Evolutionary conservation across 2,888 invertebrate species (phyloP), one percentile per base, ranked within the genome.

Genomic region (Achlya flavicornis): DNA sequence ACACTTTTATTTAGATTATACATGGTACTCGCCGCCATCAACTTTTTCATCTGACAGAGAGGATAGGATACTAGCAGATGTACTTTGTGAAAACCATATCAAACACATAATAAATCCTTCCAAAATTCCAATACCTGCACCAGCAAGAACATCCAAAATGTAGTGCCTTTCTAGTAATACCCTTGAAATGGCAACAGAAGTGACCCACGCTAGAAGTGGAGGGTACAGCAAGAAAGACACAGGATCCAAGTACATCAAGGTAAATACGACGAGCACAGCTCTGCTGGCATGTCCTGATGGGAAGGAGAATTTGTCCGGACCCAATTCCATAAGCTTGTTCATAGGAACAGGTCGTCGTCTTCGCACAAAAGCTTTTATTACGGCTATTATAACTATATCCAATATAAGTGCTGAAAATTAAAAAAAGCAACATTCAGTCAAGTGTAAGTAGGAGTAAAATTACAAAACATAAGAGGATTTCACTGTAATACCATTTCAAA

Each of bases 251-350:
- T 94, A 90, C 5, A 95, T 93, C 70, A 98, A 96, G 82, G 97
- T 97, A 66, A 96, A 95, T 4, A 96, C 93, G 32, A 99, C 92
- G 84, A 97, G 95, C 5, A 96, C 95, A 0, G 98, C 96, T 74
- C 99, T 93, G 35, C 98, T 98, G 0, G 98, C 96, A 87, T 99
- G 99, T 0, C 99, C 99, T 0, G 99, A 99, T 12, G 99, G 99
- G 86, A 99, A 99, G 61, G 95, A 95, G 86, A 96, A 99, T 78
- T 98, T 97, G 87, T 98, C 98, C 0, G 98, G 97, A 0, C 98
- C 97, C 26, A 97, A 91, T 46, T 95, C 95, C 67, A 96, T 88
- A 72, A 96, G 94, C 83, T 97, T 97, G 73, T 95, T 95, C 80
- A 96, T 95, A 32, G 94, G 94, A 0, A 93, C 80, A 0, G 98